Conservation (phyloP, 2,888 invertebrate species). For the Hypomecis punctinalis region DNA sequence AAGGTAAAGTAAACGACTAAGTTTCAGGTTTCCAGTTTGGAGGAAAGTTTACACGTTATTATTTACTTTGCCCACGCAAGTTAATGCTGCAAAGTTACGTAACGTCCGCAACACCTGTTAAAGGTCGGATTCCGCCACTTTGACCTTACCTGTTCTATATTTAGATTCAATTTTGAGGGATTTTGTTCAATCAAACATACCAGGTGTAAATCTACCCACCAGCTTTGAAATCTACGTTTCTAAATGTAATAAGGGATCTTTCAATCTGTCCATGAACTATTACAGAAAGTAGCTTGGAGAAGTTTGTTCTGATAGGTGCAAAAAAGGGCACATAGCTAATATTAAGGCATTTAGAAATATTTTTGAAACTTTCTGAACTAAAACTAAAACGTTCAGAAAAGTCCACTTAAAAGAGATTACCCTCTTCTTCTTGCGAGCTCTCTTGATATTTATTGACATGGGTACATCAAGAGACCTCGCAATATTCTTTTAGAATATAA, state of each 20-base stretch:
- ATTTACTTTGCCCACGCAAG: conserved; percentile 25
- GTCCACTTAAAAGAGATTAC: background rate
- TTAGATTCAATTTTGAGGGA: conserved; percentile 17
- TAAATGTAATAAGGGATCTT: background rate
- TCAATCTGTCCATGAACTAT: background rate
- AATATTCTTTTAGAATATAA: too few relatives aligned
- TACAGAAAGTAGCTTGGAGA: too few relatives aligned
- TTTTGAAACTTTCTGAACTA: too few relatives aligned
- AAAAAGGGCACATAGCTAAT: too few relatives aligned
- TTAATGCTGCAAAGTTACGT: conserved; percentile 38
- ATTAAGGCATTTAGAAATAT: too few relatives aligned
- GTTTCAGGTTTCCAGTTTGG: conserved; percentile 6
- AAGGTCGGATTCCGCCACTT: conserved; percentile 37
- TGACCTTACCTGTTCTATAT: conserved; percentile 34
- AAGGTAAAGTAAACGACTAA: background rate
- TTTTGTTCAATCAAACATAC: conserved; percentile 7
- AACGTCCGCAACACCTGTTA: conserved; percentile 38
- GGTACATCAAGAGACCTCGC: too few relatives aligned
- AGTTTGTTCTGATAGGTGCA: too few relatives aligned
- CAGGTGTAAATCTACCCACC: background rate
- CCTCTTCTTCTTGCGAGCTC: too few relatives aligned
- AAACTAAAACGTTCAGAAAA: background rate
- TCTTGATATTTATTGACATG: too few relatives aligned
- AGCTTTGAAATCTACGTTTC: background rate
- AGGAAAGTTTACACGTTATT: conserved; percentile 26